Base-by-base conservation (phyloP, 2,888 invertebrate species). In the Syrphus vitripennis region DNA sequence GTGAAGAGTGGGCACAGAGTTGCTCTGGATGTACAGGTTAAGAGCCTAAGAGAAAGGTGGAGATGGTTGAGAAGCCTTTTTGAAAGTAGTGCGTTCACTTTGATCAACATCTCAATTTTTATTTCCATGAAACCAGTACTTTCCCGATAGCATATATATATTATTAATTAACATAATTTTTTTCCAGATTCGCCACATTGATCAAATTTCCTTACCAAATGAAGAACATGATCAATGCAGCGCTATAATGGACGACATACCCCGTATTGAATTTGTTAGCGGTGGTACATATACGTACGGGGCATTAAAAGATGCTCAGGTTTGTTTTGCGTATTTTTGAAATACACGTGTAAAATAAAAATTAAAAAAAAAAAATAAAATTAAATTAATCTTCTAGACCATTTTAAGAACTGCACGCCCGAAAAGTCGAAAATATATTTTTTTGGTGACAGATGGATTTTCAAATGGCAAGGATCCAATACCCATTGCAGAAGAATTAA, bases 281-380 rank as follows among this genome's bases (percentile, higher is more conserved):
- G 95, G 96, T 1, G 95, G 95, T 24, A 96, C 96, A 1, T 95
- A 94, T 89, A 96, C 96, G 0, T 91, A 94, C 31, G 95, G 95
- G n/a, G 96, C 95, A 2, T 93, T 96, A 82, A 90, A 94, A 78
- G 94, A 94, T 88, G 95, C 95, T 1, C 93, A 94, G 91, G 95
- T 95, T 89, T 90, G 89, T 87, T 31, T 10, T 21, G 10, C 1
- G 0, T 14, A 7, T 45, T 42, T 2, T 14, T 9, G 9, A 9
- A 65, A 45, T 26, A n/a, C 7, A 26, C 10, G 4, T 45, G 31
- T 0, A 4, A 31, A 57, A 53, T 74, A 70, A 71, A n/a, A 7
- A 45, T 16, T 42, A 5, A 42, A 4, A n/a, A 3, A n/a, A 5
- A 16, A 16, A 4, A 16, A 45, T 45, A 45, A 45, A 45, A 6